These are phyloP conservation scores for Aricia agestis DNA, from an alignment of 1,140 invertebrate genomes.

Conservation along the genomic window DNA sequence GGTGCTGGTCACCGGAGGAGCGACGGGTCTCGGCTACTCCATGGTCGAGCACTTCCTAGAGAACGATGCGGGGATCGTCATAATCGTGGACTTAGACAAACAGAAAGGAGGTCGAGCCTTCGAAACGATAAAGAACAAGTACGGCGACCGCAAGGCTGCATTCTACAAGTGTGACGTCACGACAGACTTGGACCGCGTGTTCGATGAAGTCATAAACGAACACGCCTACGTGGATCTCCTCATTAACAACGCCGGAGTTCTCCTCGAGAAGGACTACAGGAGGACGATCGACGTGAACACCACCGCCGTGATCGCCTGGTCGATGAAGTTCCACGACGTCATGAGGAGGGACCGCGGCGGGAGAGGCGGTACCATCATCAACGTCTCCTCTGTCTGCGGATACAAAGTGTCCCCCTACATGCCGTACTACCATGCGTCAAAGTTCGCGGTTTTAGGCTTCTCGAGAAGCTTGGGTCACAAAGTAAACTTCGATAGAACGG, in stretches of 20 bases:
- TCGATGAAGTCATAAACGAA: slow-evolving; percentile 53
- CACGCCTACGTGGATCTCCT: slow-evolving; percentile 77
- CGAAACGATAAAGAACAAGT: no score
- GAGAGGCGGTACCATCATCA: slow-evolving; percentile 79
- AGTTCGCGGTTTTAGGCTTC: slow-evolving; percentile 77
- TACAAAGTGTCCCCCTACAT: slow-evolving; percentile 75
- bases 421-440: slow-evolving; percentile 78
- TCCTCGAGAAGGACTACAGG: slow-evolving; percentile 73
- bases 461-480: slow-evolving; percentile 70
- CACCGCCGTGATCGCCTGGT: slow-evolving; percentile 50
- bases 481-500: slow-evolving; percentile 71
- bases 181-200: slow-evolving; percentile 61
- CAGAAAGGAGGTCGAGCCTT: no score
- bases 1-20: no score
- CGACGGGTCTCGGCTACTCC: no score
- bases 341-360: slow-evolving; percentile 79
- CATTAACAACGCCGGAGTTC: slow-evolving; percentile 79
- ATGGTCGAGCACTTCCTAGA: no score
- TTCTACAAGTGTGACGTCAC: slow-evolving; percentile 75
- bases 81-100: no score
- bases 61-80: no score
- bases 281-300: slow-evolving; percentile 52
- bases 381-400: slow-evolving; percentile 79
- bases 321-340: slow-evolving; percentile 50
- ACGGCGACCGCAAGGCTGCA: slow-evolving; percentile 52